Evolutionary conservation across 1,140 invertebrate species (phyloP).

Genomic region (Aphaenogaster floridana): DNA sequence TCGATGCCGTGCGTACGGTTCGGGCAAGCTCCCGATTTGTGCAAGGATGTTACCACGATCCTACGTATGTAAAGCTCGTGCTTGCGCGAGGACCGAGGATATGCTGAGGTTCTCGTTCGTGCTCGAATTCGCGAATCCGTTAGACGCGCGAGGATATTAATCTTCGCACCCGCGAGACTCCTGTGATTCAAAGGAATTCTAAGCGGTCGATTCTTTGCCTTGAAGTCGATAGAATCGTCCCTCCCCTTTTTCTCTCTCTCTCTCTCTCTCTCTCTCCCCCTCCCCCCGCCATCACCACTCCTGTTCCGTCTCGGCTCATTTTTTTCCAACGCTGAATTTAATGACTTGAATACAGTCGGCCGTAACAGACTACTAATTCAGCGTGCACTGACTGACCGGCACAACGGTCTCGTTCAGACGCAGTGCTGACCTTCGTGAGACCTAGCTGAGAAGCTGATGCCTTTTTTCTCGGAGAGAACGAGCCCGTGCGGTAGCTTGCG

Average conservation of each 20-base stretch:
- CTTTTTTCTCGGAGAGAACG: not conserved
- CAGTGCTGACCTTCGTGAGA: conserved; percentile 23
- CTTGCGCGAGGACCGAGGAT: not conserved
- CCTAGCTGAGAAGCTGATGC: not conserved
- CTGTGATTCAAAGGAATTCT: not conserved
- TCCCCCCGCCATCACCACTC: not conserved
- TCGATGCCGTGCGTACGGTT: not conserved
- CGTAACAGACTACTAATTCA: conserved; percentile 58
- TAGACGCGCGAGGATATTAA: conserved; percentile 39
- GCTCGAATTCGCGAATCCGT: conserved; percentile 22
- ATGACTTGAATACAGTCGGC: conserved; percentile 47
- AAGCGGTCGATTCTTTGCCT: conserved; percentile 4
- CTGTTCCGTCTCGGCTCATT: conserved; percentile 12
- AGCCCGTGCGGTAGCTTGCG: not conserved
- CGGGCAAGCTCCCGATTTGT: not conserved
- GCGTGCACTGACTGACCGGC: conserved; percentile 9
- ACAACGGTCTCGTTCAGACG: conserved; percentile 58
- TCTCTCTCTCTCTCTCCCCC: not conserved
- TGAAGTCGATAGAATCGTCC: not conserved
- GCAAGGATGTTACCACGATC: conserved; percentile 2
- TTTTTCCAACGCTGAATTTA: conserved; percentile 21
- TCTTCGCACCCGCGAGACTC: not conserved
- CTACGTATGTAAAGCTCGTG: conserved; percentile 32
- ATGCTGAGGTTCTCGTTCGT: conserved; percentile 1
- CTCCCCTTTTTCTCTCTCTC: not conserved